Evolutionary conservation across 2,888 invertebrate genomes (phyloP).

Genomic region (Agrochola litura): DNA sequence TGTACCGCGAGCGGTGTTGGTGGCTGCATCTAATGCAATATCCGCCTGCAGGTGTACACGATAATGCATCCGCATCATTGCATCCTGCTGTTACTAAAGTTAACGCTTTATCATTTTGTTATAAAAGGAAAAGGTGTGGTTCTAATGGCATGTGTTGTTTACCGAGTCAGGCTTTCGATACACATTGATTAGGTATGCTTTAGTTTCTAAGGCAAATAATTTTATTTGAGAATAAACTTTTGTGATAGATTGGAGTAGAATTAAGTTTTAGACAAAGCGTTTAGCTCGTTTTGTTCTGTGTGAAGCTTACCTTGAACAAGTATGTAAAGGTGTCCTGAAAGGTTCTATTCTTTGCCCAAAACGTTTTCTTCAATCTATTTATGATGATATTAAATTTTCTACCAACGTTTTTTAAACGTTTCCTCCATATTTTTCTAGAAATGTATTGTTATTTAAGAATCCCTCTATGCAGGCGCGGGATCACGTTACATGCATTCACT

Average conservation of each 20-base stretch:
- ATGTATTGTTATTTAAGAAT: neutral
- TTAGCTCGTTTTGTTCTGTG: neutral
- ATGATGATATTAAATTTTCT: neutral
- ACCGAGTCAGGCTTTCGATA: constrained; percentile 50
- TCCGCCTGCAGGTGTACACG: constrained; percentile 82
- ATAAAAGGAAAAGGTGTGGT: constrained; percentile 50
- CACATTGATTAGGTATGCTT: neutral
- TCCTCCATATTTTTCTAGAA: neutral
- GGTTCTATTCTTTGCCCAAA: constrained; percentile 24
- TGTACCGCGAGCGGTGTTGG: constrained; percentile 71
- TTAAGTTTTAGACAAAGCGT: neutral
- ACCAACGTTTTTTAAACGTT: neutral
- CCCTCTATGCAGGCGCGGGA: constrained; percentile 21
- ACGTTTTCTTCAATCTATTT: neutral
- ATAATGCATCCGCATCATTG: constrained; percentile 80
- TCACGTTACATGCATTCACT: constrained; percentile 75
- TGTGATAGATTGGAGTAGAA: neutral
- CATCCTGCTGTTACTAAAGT: constrained; percentile 65
- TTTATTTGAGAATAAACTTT: neutral
- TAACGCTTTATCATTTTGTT: constrained; percentile 62
- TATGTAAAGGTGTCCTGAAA: constrained; percentile 8
- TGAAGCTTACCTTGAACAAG: neutral
- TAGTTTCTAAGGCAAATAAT: neutral
- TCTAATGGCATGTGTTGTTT: constrained; percentile 40
- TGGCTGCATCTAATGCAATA: constrained; percentile 87